Percentiles rank a stretch among this genome's conserved stretches.
phyloP scores from a whole-genome alignment of 2,888 invertebrate species.

The Agrotis puta region DNA sequence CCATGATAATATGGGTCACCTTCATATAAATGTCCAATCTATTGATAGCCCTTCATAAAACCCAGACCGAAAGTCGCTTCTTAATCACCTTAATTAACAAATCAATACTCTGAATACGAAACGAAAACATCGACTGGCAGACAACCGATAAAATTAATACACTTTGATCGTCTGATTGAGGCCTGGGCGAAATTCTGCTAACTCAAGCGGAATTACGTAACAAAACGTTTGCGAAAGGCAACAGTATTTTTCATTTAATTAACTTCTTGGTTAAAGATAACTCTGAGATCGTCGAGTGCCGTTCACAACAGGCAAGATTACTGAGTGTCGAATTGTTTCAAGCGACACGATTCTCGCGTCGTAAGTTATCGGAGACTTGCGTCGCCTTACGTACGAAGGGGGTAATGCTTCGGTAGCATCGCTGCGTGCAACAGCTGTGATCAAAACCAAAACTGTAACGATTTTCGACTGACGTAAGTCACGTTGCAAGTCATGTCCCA shows the following conservation, averaged over 20 bases:
- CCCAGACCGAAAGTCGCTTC: not conserved
- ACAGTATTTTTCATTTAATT: slow-evolving; percentile 46
- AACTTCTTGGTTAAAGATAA: slow-evolving; percentile 24
- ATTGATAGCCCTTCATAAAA: not conserved
- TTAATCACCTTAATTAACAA: slow-evolving; percentile 2
- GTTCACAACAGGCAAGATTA: slow-evolving; percentile 22
- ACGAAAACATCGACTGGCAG: slow-evolving; percentile 5
- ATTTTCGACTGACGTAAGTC: no score
- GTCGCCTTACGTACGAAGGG: no score
- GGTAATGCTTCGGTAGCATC: no score
- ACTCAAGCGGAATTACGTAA: slow-evolving; percentile 28
- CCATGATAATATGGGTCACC: no score
- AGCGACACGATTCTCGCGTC: no score
- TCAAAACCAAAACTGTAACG: no score
- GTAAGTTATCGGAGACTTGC: no score
- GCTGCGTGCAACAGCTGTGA: no score
- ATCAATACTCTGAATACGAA: slow-evolving; percentile 7
- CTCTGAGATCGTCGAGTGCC: slow-evolving; percentile 16
- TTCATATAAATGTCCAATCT: no score
- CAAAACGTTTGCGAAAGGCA: slow-evolving; percentile 4
- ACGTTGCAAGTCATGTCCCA: no score
- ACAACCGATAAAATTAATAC: slow-evolving; percentile 8
- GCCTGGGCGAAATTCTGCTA: slow-evolving; percentile 24
- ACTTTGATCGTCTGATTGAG: slow-evolving; percentile 5
- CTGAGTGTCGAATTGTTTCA: not conserved